Evolutionary conservation across 2,797 vertebrate species (phyloP).

Genomic region (Pempheris klunzingeri): DNA sequence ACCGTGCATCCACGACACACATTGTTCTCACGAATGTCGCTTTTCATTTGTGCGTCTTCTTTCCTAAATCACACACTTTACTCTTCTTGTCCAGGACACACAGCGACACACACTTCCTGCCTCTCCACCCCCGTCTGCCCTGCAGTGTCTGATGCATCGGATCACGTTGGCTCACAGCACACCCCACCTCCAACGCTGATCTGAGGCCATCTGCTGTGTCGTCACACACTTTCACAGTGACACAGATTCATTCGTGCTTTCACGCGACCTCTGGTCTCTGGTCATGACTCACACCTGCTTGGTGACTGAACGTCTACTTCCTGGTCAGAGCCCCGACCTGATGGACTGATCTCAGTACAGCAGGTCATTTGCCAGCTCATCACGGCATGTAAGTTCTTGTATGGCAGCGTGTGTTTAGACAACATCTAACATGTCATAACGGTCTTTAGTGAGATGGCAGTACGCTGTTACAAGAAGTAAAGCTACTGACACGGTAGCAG

Average conservation of each 20-base stretch:
- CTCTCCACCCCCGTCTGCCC: neutral
- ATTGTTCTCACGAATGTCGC: neutral
- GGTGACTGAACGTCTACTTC: neutral
- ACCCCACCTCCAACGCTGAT: conserved; percentile 2
- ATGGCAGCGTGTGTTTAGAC: neutral
- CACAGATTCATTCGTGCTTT: no score
- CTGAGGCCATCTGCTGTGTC: conserved; percentile 11
- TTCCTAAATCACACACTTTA: neutral
- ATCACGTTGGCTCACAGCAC: neutral
- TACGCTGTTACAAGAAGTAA: neutral
- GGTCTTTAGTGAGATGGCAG: neutral
- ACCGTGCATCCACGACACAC: neutral
- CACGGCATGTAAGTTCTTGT: neutral
- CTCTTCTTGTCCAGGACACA: neutral
- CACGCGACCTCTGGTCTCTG: no score
- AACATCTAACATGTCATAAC: neutral
- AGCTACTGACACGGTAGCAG: no score
- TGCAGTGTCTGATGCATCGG: neutral
- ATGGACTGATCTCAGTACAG: neutral
- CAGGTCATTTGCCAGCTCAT: neutral
- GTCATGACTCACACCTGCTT: no score
- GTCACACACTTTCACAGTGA: neutral
- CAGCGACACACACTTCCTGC: neutral
- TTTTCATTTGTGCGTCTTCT: neutral
- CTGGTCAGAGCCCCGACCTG: neutral